Evolutionary conservation across 2,113 vertebrate species (phyloP).

Genomic region (Archilochus colubris): DNA sequence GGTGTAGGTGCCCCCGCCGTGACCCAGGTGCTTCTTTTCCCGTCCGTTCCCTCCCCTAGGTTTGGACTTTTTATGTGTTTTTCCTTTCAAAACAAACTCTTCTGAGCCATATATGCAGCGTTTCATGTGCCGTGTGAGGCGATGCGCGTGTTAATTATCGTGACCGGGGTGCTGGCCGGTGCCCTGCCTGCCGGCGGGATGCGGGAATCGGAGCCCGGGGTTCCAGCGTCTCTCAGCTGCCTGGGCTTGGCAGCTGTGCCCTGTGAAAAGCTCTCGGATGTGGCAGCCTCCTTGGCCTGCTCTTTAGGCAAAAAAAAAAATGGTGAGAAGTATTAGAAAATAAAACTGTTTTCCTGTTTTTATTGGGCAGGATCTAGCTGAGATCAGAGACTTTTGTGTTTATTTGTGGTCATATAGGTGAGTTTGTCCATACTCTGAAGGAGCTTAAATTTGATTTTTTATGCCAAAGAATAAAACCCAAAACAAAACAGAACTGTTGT

Average conservation of each 20-base stretch:
- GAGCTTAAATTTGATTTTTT: neutral
- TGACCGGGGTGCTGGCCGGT: neutral
- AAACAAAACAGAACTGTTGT: neutral
- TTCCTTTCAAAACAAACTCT: neutral
- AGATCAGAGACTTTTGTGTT: neutral
- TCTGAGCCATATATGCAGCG: rapidly evolving
- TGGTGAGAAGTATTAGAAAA: neutral
- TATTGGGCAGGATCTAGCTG: neutral
- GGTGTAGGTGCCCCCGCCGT: rapidly evolving
- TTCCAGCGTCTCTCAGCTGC: too few species aligned
- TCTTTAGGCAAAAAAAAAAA: neutral
- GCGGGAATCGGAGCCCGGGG: neutral
- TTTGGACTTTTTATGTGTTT: neutral
- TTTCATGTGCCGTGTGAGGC: rapidly evolving
- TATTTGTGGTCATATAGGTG: neutral
- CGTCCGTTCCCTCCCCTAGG: rapidly evolving
- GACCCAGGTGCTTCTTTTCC: neutral
- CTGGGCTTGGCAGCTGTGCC: neutral
- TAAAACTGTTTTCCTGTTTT: neutral
- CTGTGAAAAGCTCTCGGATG: neutral
- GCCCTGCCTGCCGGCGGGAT: rapidly evolving
- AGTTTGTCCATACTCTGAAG: neutral
- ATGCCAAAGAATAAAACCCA: neutral
- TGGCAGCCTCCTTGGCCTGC: neutral
- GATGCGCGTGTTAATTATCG: rapidly evolving